Evolutionary conservation across 2,113 vertebrate genomes (phyloP).

Genomic region (Meriones unguiculatus): DNA sequence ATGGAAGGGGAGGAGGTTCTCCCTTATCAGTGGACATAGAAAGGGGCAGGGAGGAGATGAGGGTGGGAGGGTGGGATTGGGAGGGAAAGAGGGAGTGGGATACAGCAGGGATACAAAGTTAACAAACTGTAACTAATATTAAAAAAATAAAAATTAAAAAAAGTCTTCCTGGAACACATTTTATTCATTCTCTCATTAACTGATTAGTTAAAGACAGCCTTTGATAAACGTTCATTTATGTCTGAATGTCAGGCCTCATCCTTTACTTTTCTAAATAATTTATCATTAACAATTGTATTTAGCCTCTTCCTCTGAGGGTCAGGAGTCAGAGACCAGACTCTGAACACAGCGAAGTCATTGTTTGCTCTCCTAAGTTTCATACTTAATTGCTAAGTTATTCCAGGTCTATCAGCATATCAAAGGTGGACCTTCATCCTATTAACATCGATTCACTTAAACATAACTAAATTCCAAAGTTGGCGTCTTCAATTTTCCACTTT

Average conservation of each 20-base stretch:
- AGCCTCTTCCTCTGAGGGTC: neutral
- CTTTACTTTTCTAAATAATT: neutral
- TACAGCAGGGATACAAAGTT: too few species aligned
- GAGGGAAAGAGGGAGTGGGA: too few species aligned
- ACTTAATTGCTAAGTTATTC: neutral
- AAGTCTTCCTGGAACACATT: too few species aligned
- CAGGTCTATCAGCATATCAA: neutral
- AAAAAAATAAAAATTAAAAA: too few species aligned
- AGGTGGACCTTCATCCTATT: too few species aligned
- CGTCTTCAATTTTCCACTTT: neutral
- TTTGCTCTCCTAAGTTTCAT: neutral
- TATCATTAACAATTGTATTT: neutral
- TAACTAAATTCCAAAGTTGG: neutral
- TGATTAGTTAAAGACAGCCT: neutral
- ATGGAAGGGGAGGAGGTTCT: too few species aligned
- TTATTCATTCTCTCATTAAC: neutral
- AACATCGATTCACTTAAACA: neutral
- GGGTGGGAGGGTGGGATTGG: too few species aligned
- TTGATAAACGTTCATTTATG: neutral
- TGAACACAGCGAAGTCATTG: neutral
- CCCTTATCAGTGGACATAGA: too few species aligned
- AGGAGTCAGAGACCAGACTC: neutral
- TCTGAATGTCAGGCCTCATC: neutral
- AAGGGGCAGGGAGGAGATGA: too few species aligned
- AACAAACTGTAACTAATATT: too few species aligned